phyloP scores from a whole-genome alignment of 2,797 vertebrate genomes.

The Gobionotothen gibberifrons region DNA sequence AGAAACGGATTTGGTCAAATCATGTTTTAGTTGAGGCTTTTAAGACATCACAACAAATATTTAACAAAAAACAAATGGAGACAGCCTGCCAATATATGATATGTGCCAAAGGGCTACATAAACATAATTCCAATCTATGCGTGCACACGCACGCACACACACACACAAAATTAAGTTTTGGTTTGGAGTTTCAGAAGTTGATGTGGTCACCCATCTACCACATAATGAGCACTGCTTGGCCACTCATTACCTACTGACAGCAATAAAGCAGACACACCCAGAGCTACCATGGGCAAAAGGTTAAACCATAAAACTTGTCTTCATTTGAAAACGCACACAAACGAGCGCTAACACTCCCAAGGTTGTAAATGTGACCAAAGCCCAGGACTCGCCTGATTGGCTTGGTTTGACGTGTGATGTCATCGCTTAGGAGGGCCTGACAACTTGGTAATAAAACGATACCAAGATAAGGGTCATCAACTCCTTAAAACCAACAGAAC shows the following conservation, averaged over 20 bases:
- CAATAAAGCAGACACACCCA: conserved; percentile 72
- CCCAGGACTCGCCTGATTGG: conserved; percentile 75
- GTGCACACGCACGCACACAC: conserved; percentile 7
- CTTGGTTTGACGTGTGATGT: conserved; percentile 61
- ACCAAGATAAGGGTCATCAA: conserved; percentile 53
- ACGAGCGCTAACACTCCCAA: conserved; percentile 49
- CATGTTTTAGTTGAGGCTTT: conserved; percentile 1
- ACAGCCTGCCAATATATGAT: not conserved
- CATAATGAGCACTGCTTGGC: conserved; percentile 63
- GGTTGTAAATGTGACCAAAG: conserved; percentile 56
- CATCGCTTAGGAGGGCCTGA: conserved; percentile 61
- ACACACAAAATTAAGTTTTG: not conserved
- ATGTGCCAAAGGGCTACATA: not conserved
- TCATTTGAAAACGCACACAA: conserved; percentile 54
- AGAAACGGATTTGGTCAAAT: conserved; percentile 6
- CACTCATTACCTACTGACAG: conserved; percentile 76
- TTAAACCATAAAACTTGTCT: conserved; percentile 69
- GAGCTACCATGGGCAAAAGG: conserved; percentile 72
- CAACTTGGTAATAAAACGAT: conserved; percentile 60
- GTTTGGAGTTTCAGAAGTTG: not conserved
- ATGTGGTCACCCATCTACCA: conserved; percentile 71
- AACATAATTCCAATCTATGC: no score
- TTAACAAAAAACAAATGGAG: not conserved
- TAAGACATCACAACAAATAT: conserved; percentile 19
- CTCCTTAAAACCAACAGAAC: conserved; percentile 43